Base-by-base conservation (phyloP, 2,113 vertebrate species). In the Delphinapterus leucas region DNA sequence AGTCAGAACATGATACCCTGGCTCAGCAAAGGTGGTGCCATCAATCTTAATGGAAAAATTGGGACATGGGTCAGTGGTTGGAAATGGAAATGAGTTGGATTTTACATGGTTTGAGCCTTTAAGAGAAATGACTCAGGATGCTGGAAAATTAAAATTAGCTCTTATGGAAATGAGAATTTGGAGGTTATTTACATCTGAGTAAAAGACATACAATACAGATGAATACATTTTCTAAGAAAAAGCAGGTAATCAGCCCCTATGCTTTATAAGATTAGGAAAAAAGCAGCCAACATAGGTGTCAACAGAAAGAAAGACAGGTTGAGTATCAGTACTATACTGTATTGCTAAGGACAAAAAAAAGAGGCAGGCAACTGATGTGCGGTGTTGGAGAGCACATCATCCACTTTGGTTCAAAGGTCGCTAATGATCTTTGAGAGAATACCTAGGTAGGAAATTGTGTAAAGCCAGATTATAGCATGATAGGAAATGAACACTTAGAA, bases 281-380 rank as follows among this genome's bases (percentile, higher is more conserved):
- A 58, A 81, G n/a, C 1, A 58, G 49, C 26, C 49, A 80, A 55
- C 31, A 80, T 3, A 80, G 47, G 49, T 8, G 21, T 80, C 21
- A 79, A 21, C 36, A 36, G 60, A 31, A 73, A 60, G 49, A 73
- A 31, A 31, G 26, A 55, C 20, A 21, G 8, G 44, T 14, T 21
- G 11, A 26, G 13, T n/a, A n/a, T 47, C 28, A 21, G 3, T 5
- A 21, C 6, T 5, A 2, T 1, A n/a, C 21, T 47, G 1, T 25
- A 6, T 26, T 28, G 36, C 61, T 33, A 8, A 33, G 20, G 49
- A 33, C 25, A 14, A 2, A 36, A 17, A 10, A 25, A 70, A 36
- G 36, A 20, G 26, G 26, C 38, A 13, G 53, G 28, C 21, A 33
- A 55, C 8, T 58, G 21, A 9, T 9, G 33, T 2, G 17, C 25